Base-by-base conservation (phyloP, 1,140 invertebrate species). In the Pogonognathellus flavescens region DNA sequence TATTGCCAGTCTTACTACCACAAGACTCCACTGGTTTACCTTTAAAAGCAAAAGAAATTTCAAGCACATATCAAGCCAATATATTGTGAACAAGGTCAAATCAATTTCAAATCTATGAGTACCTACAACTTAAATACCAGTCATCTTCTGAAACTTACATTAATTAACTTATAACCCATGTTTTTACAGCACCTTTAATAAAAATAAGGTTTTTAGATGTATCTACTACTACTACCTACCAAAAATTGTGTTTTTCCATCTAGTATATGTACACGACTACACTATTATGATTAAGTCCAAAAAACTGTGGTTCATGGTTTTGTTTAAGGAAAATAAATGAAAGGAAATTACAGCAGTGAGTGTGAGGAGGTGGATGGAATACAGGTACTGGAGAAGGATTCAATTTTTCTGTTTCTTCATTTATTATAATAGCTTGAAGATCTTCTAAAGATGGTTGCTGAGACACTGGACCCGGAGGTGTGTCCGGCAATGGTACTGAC, bases 1-100 rank as follows among this genome's bases (percentile, higher is more conserved):
- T 86, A 86, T 59, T 57, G 84, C 84, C 84, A 80, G 55, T 62
- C 80, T 86, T 83, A 86, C 80, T 86, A 86, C 84, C 76, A 81
- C 59, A 70, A 82, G 76, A 81, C 80, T 85, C 84, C 84, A 66
- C n/a, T 60, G 84, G 84, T 18, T 31, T 85, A 52, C 84, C 84
- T 82, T 85, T 20, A 66, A 84, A 85, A 82, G 72, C 84, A 85
- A 85, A 85, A 85, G 55, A 85, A 52, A 82, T 6, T 31, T 66
- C 31, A 85, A 85, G 55, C 80, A 83, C 18, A 22, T 66, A 76
- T 76, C 70, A 76, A 76, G 70, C 70, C 70, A 76, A 76, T 50
- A 76, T 25, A 70, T 57, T 14, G 18, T 31, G 80, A 52, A 82
- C 13, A 59, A 57, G 22, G 53, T 31, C 80, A 82, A 53, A 52